Evolutionary conservation across 2,113 vertebrate genomes (phyloP).

Genomic region (Orthonyx spaldingii): DNA sequence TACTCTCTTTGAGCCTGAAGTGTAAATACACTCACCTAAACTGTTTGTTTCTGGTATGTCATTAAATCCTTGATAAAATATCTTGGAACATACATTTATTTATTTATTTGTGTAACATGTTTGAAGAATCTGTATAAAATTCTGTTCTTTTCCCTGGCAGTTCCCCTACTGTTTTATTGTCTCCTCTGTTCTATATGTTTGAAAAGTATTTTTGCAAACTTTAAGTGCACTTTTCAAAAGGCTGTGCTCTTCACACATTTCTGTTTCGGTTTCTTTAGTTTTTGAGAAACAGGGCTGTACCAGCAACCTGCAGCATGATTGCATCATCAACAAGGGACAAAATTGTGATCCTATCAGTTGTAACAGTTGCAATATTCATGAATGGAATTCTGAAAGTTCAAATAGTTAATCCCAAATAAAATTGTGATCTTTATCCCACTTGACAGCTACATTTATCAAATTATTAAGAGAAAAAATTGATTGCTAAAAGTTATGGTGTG

Average conservation of each 20-base stretch:
- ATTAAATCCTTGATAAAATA: neutral
- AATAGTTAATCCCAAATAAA: constrained; percentile 64
- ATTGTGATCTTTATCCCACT: constrained; percentile 72
- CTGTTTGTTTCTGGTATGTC: neutral
- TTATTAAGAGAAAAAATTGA: constrained; percentile 72
- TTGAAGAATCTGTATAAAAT: neutral
- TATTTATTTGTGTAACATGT: neutral
- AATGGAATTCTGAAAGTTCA: constrained; percentile 67
- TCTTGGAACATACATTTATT: neutral
- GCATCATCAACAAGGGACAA: constrained; percentile 41
- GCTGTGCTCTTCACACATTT: rapidly evolving
- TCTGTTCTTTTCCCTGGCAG: neutral
- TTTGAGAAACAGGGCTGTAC: neutral
- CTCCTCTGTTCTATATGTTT: neutral
- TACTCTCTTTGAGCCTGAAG: neutral
- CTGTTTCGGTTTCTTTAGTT: neutral
- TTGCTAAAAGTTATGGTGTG: constrained; percentile 67
- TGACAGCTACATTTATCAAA: constrained; percentile 76
- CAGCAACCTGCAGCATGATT: neutral
- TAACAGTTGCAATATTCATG: constrained; percentile 57
- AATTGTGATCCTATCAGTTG: constrained; percentile 45
- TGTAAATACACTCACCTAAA: neutral
- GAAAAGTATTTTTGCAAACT: neutral
- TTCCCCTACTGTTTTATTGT: neutral
- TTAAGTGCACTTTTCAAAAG: neutral